phyloP scores from a whole-genome alignment of 2,797 vertebrate species.

The Thalassophryne amazonica region DNA sequence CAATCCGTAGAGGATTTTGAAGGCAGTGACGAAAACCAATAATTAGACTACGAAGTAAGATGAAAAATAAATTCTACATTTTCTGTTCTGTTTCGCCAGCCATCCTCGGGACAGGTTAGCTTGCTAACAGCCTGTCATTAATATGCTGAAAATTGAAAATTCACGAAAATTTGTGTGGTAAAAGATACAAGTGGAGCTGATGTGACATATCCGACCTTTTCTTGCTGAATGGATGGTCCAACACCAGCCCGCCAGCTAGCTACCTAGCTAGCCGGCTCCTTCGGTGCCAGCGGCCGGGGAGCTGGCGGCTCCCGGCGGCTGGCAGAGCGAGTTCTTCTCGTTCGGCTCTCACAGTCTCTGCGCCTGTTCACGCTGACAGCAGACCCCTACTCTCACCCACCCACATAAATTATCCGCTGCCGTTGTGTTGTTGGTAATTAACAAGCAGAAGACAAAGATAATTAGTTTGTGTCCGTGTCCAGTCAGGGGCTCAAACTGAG shows the following conservation, averaged over 20 bases:
- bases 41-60: no score
- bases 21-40: no score
- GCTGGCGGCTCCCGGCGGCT: constrained; percentile 40
- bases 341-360: constrained; percentile 10
- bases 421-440: not conserved
- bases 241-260: constrained; percentile 37
- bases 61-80: no score
- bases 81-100: no score
- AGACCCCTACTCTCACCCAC: constrained; percentile 42
- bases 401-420: constrained; percentile 1
- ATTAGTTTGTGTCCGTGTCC: constrained; percentile 10
- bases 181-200: accelerated
- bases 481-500: not conserved
- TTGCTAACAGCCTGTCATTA: constrained; percentile 36
- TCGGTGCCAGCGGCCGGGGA: constrained; percentile 25
- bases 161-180: not conserved
- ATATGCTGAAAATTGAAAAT: not conserved
- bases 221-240: no score
- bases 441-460: not conserved
- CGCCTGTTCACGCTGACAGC: constrained; percentile 16
- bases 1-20: no score
- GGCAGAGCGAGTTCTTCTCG: constrained; percentile 14
- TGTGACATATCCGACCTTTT: constrained; percentile 9
- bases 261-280: constrained; percentile 20
- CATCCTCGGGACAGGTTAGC: no score